phyloP scores from a whole-genome alignment of 35 echinoderm and acorn worm species.

The Lytechinus variegatus region DNA sequence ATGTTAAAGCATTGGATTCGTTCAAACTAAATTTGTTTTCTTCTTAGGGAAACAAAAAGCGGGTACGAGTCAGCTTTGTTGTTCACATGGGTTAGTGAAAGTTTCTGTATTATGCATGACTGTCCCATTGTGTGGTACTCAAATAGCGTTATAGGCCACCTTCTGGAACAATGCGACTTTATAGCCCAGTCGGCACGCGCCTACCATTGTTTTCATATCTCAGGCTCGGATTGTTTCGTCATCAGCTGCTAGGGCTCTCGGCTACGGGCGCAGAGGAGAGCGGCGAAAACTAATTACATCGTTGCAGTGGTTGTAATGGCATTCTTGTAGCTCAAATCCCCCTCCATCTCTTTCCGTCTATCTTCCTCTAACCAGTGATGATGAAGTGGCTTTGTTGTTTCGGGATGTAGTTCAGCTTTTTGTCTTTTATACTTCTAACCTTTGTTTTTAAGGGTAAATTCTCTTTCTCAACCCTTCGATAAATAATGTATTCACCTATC shows the following conservation, averaged over 20 bases:
- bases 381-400: conserved; percentile 50
- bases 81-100: conserved; percentile 9
- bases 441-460: neutral
- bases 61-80: neutral
- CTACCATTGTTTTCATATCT: conserved; percentile 41
- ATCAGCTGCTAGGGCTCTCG: conserved; percentile 43
- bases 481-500: too few species aligned
- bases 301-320: conserved; percentile 55
- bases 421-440: neutral
- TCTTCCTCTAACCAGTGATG: neutral
- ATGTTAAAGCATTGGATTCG: neutral
- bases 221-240: conserved; percentile 47
- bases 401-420: neutral
- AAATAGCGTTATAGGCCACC: neutral
- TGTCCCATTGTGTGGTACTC: neutral
- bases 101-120: neutral
- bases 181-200: conserved; percentile 29
- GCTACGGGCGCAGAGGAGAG: neutral
- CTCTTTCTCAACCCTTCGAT: neutral
- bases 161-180: conserved; percentile 44
- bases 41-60: neutral
- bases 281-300: conserved; percentile 52
- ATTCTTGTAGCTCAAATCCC: conserved; percentile 40
- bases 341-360: conserved; percentile 26
- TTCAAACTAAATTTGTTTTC: neutral